Conservation (phyloP, 2,888 invertebrate genomes). For the Meloe dianella region DNA sequence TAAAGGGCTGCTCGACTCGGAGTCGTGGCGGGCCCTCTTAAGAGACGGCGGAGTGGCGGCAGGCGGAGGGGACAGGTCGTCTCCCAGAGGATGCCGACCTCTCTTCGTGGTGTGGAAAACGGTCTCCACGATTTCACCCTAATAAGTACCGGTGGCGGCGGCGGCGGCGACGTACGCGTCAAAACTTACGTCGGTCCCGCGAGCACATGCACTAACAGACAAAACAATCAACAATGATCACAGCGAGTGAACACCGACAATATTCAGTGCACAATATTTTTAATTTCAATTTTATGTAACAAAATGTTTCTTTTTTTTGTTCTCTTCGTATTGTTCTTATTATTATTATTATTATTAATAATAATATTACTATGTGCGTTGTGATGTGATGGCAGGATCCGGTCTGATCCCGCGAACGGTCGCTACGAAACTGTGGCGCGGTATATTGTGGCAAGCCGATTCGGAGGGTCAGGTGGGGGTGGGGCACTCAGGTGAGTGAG, state of each 20-base stretch:
- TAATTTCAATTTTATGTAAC: background rate
- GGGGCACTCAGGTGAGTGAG: conserved; percentile 69
- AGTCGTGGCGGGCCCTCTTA: conserved; percentile 58
- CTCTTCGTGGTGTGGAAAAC: conserved; percentile 59
- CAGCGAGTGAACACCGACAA: conserved; percentile 20
- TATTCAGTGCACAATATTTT: background rate
- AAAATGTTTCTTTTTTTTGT: background rate
- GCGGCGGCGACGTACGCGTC: conserved; percentile 30
- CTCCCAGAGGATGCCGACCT: conserved; percentile 60
- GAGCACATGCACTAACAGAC: conserved; percentile 33
- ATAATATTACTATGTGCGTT: conserved; percentile 2
- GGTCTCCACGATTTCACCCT: conserved; percentile 60
- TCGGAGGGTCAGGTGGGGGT: conserved; percentile 60
- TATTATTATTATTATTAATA: background rate
- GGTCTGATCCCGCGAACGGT: conserved; percentile 45
- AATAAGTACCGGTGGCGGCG: conserved; percentile 40
- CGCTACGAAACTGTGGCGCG: conserved; percentile 52
- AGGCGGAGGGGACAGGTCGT: conserved; percentile 56
- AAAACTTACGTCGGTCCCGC: conserved; percentile 27
- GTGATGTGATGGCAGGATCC: conserved; percentile 23
- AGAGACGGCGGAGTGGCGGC: conserved; percentile 56
- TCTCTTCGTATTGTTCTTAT: no score
- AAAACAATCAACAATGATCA: conserved; percentile 17
- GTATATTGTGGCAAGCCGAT: conserved; percentile 54
- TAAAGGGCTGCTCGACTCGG: conserved; percentile 51